Evolutionary conservation across 2,888 invertebrate species (phyloP).

Genomic region (Clivina fossor): DNA sequence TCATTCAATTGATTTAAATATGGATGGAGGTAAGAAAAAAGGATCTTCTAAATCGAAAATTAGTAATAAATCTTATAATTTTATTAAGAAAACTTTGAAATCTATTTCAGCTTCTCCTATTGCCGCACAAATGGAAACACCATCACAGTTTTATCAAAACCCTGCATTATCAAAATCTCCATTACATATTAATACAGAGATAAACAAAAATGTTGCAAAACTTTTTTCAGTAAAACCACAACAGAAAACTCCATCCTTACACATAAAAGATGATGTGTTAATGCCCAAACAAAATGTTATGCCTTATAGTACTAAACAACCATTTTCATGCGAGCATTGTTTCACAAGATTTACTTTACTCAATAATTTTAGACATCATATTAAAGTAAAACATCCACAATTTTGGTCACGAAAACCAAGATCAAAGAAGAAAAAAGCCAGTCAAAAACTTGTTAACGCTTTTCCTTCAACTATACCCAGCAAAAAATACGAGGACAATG

Average conservation of each 20-base stretch:
- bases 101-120: conserved; percentile 41
- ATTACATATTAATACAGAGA: conserved; percentile 33
- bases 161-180: conserved; percentile 53
- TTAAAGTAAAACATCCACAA: conserved; percentile 91
- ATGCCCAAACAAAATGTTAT: conserved; percentile 92
- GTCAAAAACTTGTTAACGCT: conserved; percentile 53
- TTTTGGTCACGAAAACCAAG: conserved; percentile 81
- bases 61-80: conserved; percentile 54
- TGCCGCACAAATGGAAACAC: conserved; percentile 59
- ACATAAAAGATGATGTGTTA: conserved; percentile 82
- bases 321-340: conserved; percentile 89
- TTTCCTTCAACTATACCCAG: conserved; percentile 35
- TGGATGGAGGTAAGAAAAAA: conserved; percentile 80
- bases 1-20: conserved; percentile 58
- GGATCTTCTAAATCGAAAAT: conserved; percentile 42
- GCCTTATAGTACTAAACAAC: conserved; percentile 85
- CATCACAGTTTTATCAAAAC: conserved; percentile 59
- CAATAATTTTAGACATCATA: conserved; percentile 92
- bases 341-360: conserved; percentile 86
- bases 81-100: conserved; percentile 54
- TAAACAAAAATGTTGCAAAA: conserved; percentile 43
- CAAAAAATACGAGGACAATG: conserved; percentile 56
- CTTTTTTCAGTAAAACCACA: conserved; percentile 53
- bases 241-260: conserved; percentile 56
- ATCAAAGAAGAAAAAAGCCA: conserved; percentile 58